Percentiles rank a stretch among this genome's conserved stretches.
phyloP scores from a whole-genome alignment of 2,797 vertebrate species.

The Chelonia mydas region DNA sequence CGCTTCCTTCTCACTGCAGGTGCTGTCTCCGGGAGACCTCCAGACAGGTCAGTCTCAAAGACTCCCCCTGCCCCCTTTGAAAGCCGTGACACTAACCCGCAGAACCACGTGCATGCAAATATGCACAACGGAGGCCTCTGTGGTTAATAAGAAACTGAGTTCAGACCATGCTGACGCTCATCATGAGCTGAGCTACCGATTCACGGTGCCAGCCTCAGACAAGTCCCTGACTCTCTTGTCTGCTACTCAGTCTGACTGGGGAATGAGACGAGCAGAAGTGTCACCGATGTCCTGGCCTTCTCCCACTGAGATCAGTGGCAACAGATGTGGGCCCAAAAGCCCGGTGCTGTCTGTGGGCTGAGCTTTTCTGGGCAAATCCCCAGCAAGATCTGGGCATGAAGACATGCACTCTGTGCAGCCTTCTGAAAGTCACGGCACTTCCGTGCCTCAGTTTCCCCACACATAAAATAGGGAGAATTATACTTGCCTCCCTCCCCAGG shows the following conservation, averaged over 20 bases:
- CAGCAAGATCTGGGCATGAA: background rate
- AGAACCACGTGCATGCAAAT: background rate
- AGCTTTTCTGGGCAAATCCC: background rate
- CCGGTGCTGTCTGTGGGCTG: background rate
- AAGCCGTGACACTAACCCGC: background rate
- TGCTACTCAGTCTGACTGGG: fast-evolving
- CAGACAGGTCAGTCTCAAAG: conserved; percentile 84
- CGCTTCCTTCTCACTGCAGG: conserved; percentile 41
- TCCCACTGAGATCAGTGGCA: fast-evolving
- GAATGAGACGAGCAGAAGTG: background rate
- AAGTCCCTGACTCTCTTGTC: background rate
- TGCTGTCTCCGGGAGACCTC: conserved; percentile 60
- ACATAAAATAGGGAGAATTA: background rate
- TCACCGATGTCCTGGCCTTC: fast-evolving
- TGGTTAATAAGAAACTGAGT: fast-evolving
- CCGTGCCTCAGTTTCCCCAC: background rate
- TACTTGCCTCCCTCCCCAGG: background rate
- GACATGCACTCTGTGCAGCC: too few relatives aligned
- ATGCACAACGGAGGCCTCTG: background rate
- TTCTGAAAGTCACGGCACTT: background rate
- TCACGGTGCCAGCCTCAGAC: background rate
- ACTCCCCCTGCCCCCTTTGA: fast-evolving
- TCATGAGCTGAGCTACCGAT: fast-evolving
- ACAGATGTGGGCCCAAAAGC: background rate
- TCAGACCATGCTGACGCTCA: background rate